A percentile compares a stretch with the other conserved stretches of the same genome.
These are phyloP conservation scores for Calyptomena viridis DNA, from an alignment of 2,113 vertebrate species.

Conservation along the genomic window DNA sequence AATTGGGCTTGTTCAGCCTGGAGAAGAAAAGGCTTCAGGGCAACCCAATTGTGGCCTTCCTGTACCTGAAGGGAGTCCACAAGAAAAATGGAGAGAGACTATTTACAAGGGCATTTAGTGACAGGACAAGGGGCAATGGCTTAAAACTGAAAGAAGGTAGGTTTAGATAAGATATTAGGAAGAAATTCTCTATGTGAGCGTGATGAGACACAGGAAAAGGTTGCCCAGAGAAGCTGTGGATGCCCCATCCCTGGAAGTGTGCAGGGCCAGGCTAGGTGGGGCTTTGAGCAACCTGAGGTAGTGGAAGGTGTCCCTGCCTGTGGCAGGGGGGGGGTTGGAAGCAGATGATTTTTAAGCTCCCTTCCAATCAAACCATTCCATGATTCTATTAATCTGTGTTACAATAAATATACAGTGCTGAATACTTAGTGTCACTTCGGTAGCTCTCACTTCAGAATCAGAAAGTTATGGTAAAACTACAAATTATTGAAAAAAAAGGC, in stretches of 20 bases:
- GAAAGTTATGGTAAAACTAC: neutral
- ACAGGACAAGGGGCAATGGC: neutral
- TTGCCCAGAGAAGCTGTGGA: neutral
- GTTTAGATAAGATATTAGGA: neutral
- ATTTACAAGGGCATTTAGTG: neutral
- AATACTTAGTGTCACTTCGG: neutral
- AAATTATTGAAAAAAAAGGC: neutral
- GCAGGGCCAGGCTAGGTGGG: neutral
- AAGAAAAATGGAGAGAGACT: neutral
- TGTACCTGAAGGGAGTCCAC: accelerated
- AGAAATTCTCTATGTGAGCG: neutral
- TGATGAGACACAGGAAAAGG: neutral
- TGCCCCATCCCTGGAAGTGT: too few species aligned
- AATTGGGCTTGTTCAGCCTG: neutral
- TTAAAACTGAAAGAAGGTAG: neutral
- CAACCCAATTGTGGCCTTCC: too few species aligned
- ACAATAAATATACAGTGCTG: neutral
- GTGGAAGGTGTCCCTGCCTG: neutral
- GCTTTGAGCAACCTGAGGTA: neutral
- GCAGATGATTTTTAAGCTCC: neutral
- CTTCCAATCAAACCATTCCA: neutral
- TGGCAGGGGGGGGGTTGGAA: neutral
- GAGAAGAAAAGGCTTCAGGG: neutral
- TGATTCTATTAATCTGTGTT: neutral
- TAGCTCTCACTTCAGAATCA: neutral